phyloP scores from a whole-genome alignment of 2,888 invertebrate genomes.

The Amaurobius ferox region DNA sequence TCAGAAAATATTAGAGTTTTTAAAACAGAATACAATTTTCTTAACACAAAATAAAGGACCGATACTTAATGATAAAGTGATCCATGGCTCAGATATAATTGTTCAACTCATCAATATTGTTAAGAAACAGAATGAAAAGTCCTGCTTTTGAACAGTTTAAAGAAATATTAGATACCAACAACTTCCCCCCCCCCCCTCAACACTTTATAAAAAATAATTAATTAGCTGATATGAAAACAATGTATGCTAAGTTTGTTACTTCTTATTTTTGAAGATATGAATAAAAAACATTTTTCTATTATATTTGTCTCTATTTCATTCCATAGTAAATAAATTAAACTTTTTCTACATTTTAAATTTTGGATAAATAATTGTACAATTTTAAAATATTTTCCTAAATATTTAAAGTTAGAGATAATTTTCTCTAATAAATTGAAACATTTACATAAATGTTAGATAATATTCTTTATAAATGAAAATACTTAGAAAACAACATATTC shows the following conservation, averaged over 20 bases:
- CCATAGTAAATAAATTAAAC: too few species aligned
- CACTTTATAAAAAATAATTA: background rate
- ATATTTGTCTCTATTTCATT: too few species aligned
- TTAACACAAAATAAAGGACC: background rate
- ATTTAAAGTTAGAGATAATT: too few species aligned
- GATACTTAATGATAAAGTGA: background rate
- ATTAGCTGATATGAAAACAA: background rate
- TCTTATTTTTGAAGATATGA: too few species aligned
- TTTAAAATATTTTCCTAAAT: too few species aligned
- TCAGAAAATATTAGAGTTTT: background rate
- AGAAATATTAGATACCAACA: background rate
- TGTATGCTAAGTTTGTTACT: slow-evolving; percentile 1
- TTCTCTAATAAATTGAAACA: too few species aligned
- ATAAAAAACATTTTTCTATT: too few species aligned
- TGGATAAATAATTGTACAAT: too few species aligned
- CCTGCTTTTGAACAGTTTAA: background rate
- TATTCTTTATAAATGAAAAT: too few species aligned
- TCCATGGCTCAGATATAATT: background rate
- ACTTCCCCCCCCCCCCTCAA: slow-evolving; percentile 20
- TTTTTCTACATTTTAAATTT: too few species aligned
- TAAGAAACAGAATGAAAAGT: slow-evolving; percentile 3
- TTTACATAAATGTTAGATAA: too few species aligned
- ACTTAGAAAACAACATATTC: too few species aligned
- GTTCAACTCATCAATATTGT: background rate
- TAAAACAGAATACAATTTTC: background rate